Evolutionary conservation across 2,113 vertebrate species (phyloP), one percentile per base, ranked within the genome.

Genomic region (Petrocephalus microphthalmus): DNA sequence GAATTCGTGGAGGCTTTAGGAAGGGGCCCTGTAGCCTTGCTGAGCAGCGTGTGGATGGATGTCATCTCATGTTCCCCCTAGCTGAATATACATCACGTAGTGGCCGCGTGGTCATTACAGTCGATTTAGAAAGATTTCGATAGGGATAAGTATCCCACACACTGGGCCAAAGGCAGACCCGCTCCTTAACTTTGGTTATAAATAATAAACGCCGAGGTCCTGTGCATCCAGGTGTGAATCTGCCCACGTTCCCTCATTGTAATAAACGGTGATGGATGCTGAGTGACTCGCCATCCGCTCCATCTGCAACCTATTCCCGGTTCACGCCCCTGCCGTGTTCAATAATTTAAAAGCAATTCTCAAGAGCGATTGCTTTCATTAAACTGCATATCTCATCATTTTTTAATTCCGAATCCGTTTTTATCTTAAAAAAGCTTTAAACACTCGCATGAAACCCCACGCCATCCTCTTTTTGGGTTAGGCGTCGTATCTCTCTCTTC

Each of bases 301-400:
- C 71, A 42, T 78, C 71, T 78, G 33, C 71, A 78, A 13, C 71
- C 71, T 78, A 78, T 78, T 78, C 33, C 71, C 15, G 2, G 15
- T 42, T 78, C 29, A 19, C 37, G 71, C 71, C 71, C 17, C 15
- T 19, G 33, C 71, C 37, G 15, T 78, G 71, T 83, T 83, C 20
- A 83, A 83, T 83, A 49, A 47, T 83, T 83, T 83, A 83, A 83
- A 83, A 47, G 81, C 37, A 83, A 83, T 83, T 83, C 81, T 83
- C 45, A 47, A 83, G 45, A 83, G 81, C 81, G 19, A 45, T 47
- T 49, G 45, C 81, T 83, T 83, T 78, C 71, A 83, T 49, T 83
- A 83, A 22, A 22, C 81, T 83, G 81, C 81, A 83, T 22, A 47
- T 83, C 37, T 49, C 37, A 47, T 83, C 45, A 42, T n/a, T 83